A percentile compares a stretch with the other conserved stretches of the same genome.
phyloP scores from a whole-genome alignment of 2,113 vertebrate species.

The Rhynchopsitta pachyrhyncha region DNA sequence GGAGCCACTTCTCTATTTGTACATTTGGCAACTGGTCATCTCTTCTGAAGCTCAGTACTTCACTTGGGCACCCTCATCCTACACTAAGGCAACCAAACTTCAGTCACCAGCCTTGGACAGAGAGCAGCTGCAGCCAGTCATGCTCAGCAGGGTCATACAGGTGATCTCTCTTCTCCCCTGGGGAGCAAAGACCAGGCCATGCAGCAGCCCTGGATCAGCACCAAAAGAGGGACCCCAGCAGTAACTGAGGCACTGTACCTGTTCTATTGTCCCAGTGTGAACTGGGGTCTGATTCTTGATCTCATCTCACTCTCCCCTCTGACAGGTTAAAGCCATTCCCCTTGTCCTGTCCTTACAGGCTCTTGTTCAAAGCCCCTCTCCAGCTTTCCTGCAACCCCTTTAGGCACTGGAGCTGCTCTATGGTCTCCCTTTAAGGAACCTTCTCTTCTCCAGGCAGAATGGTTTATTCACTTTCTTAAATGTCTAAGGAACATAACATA shows the following conservation, averaged over 20 bases:
- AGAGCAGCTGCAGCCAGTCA: not conserved
- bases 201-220: rapidly evolving
- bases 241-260: not conserved
- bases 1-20: rapidly evolving
- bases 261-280: not conserved
- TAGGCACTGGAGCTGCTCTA: not conserved
- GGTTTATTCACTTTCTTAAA: no score
- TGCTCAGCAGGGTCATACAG: not conserved
- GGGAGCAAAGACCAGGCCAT: not conserved
- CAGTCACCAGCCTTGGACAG: not conserved
- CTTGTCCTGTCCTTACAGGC: not conserved
- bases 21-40: not conserved
- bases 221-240: not conserved
- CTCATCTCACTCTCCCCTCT: not conserved
- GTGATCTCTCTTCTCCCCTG: not conserved
- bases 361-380: not conserved
- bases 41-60: not conserved
- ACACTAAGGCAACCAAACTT: not conserved
- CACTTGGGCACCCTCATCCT: rapidly evolving
- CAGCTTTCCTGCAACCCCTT: not conserved
- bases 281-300: rapidly evolving
- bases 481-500: no score
- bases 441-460: not conserved
- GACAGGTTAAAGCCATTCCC: not conserved
- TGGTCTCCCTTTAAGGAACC: not conserved